phyloP scores from a whole-genome alignment of 92 coral and sea anemone genomes.

The Umimayanthus chanpuru region DNA sequence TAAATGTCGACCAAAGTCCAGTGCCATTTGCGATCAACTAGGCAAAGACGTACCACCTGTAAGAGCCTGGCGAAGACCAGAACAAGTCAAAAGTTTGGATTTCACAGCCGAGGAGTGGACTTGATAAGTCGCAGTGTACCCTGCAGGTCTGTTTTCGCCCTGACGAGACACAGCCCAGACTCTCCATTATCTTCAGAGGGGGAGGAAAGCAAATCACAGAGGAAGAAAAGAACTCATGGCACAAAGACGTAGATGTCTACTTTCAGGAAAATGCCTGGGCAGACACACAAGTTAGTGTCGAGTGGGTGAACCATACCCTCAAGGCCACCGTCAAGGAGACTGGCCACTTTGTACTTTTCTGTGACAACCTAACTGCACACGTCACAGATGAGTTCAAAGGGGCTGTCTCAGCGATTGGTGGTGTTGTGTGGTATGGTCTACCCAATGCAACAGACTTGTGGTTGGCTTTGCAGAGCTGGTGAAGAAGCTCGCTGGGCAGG shows the following conservation, averaged over 20 bases:
- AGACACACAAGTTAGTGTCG: constrained; percentile 22
- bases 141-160: constrained; percentile 7
- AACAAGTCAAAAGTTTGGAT: constrained; percentile 29
- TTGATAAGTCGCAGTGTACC: constrained; percentile 25
- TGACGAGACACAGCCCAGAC: constrained; percentile 20
- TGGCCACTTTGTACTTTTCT: constrained; percentile 24
- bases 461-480: constrained; percentile 8
- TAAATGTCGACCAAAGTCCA: constrained; percentile 25
- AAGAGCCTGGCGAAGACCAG: constrained; percentile 32
- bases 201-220: constrained; percentile 3
- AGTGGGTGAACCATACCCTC: constrained; percentile 33
- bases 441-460: constrained; percentile 21
- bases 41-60: constrained; percentile 35
- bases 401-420: constrained; percentile 31
- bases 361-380: constrained; percentile 26
- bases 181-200: constrained; percentile 26
- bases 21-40: constrained; percentile 27
- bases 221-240: constrained; percentile 4
- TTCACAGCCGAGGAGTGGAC: constrained; percentile 29
- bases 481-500: constrained; percentile 15
- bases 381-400: constrained; percentile 24
- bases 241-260: constrained; percentile 15
- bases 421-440: constrained; percentile 34
- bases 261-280: constrained; percentile 22
- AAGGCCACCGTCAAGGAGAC: constrained; percentile 19